Conservation (phyloP, 2,888 invertebrate species). For the Plemyria rubiginata region DNA sequence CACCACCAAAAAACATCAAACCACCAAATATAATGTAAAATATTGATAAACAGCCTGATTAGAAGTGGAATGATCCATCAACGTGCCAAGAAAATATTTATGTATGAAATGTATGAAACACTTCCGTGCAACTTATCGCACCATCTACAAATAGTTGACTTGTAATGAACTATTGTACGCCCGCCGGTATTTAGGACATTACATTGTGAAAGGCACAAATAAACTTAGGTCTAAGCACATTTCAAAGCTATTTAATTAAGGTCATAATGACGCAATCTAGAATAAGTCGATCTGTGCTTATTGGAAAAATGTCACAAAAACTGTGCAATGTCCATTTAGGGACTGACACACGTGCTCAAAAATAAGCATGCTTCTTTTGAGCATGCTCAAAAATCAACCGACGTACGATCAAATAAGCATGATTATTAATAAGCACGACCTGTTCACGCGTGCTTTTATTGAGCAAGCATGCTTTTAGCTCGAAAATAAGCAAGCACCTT, state of each 20-base stretch:
- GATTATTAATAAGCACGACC: no score
- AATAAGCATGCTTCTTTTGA: no score
- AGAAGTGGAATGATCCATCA: constrained; percentile 69
- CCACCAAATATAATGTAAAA: constrained; percentile 51
- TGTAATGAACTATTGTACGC: constrained; percentile 54
- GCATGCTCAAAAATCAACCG: no score
- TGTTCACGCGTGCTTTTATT: no score
- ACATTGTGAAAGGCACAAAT: constrained; percentile 22
- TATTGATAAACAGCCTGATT: constrained; percentile 72
- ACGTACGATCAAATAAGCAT: no score
- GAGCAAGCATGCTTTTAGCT: no score
- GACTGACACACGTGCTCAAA: no score
- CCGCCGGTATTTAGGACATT: constrained; percentile 36
- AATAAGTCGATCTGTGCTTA: no score
- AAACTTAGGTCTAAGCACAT: not conserved
- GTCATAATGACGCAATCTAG: no score
- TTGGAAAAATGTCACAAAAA: no score
- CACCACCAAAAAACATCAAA: constrained; percentile 1
- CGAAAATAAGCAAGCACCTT: no score
- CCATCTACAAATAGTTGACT: constrained; percentile 54
- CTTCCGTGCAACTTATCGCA: constrained; percentile 58
- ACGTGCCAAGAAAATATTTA: constrained; percentile 69
- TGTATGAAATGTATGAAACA: constrained; percentile 54
- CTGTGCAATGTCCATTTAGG: no score
- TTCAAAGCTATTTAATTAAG: not conserved